phyloP scores from a whole-genome alignment of 2,797 vertebrate genomes.

The Trachurus trachurus region DNA sequence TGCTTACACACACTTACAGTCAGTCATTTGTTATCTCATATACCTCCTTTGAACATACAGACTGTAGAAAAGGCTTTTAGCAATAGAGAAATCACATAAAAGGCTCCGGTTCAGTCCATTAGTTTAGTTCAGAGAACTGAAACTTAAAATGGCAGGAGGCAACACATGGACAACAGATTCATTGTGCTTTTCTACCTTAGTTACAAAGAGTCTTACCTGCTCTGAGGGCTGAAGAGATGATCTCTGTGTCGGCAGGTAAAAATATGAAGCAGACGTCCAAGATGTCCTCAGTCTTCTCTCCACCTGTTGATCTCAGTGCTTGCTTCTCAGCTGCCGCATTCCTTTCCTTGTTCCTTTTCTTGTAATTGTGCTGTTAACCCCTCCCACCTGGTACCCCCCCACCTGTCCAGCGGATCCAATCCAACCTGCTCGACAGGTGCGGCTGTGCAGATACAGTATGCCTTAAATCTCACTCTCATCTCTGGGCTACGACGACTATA shows the following conservation, averaged over 20 bases:
- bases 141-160: not conserved
- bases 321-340: not conserved
- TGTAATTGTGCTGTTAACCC: conserved; percentile 10
- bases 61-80: no score
- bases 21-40: not conserved
- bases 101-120: not conserved
- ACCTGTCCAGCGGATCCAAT: conserved; percentile 10
- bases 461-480: no score
- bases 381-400: conserved; percentile 1
- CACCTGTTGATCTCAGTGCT: not conserved
- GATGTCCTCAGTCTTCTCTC: not conserved
- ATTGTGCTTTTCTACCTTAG: not conserved
- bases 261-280: not conserved
- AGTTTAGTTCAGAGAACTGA: not conserved
- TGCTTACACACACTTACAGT: not conserved
- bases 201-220: conserved; percentile 45
- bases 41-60: not conserved
- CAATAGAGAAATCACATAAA: not conserved
- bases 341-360: conserved; percentile 7
- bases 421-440: conserved; percentile 71
- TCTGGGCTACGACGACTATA: not conserved
- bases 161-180: not conserved
- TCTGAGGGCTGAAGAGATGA: not conserved
- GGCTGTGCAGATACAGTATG: conserved; percentile 28
- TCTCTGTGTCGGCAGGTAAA: not conserved